A percentile compares a stretch with the other conserved stretches of the same genome.
phyloP scores from a whole-genome alignment of 2,888 invertebrate genomes.

The Drosophila testacea region DNA sequence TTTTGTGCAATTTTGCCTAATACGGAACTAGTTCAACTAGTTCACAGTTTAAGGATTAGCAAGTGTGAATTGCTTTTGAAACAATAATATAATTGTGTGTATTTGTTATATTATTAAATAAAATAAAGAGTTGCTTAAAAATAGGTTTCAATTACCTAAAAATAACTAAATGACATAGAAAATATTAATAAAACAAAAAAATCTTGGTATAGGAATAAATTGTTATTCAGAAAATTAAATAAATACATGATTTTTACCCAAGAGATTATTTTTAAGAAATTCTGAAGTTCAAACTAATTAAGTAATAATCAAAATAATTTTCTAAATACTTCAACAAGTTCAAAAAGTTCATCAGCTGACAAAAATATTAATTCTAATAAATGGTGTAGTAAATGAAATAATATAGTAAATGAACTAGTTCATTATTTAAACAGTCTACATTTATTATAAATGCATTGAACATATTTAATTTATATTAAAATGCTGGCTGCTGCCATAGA shows the following conservation, averaged over 20 bases:
- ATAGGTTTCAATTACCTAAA: not conserved
- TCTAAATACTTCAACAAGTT: no score
- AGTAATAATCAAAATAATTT: no score
- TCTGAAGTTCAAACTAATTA: no score
- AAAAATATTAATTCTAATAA: not conserved
- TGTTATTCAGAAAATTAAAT: no score
- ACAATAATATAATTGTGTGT: not conserved
- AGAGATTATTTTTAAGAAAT: no score
- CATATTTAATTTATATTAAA: conserved; percentile 14
- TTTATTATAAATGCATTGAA: conserved; percentile 5
- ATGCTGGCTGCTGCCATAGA: conserved; percentile 10
- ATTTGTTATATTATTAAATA: not conserved
- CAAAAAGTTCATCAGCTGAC: no score
- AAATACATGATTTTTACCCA: no score
- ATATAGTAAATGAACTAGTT: not conserved
- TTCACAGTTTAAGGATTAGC: not conserved
- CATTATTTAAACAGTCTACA: not conserved
- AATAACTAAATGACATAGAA: not conserved
- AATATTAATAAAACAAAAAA: not conserved
- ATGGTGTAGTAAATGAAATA: not conserved
- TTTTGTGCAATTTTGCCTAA: not conserved
- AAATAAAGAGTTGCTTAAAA: no score
- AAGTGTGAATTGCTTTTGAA: not conserved
- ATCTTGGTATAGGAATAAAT: no score
- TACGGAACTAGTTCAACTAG: conserved; percentile 23